phyloP scores from a whole-genome alignment of 1,140 invertebrate genomes.

The Drosophila arawakana region DNA sequence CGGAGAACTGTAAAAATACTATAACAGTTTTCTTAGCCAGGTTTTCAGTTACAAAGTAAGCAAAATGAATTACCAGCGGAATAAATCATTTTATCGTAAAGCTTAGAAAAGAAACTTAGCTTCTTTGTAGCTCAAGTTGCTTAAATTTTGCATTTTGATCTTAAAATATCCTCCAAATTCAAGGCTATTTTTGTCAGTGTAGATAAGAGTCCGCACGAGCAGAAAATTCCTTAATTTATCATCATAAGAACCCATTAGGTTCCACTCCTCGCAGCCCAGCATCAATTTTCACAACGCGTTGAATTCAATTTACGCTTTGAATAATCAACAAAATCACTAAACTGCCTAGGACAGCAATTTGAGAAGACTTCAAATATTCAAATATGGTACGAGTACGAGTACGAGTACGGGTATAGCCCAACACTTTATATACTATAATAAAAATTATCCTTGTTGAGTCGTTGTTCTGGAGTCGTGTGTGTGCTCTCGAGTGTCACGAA shows the following conservation, averaged over 20 bases:
- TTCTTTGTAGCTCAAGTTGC: no score
- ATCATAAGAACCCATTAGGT: constrained; percentile 2
- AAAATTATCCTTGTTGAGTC: constrained; percentile 24
- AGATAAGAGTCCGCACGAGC: neutral
- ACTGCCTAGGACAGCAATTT: constrained; percentile 30
- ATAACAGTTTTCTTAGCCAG: no score
- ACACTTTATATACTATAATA: neutral
- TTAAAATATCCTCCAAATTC: no score
- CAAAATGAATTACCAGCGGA: no score
- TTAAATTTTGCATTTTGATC: no score
- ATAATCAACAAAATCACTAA: constrained; percentile 15
- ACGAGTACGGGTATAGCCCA: neutral
- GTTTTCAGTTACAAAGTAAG: no score
- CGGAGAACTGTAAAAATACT: no score
- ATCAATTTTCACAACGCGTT: constrained; percentile 41
- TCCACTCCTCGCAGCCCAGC: constrained; percentile 15
- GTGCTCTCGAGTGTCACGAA: constrained; percentile 28
- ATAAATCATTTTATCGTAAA: no score
- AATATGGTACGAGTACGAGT: no score
- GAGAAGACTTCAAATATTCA: neutral
- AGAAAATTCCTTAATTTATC: constrained; percentile 23
- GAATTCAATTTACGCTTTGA: constrained; percentile 26
- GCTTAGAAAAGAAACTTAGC: no score
- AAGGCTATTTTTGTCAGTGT: no score
- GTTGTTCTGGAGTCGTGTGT: constrained; percentile 4